These are phyloP conservation scores for Valencia hispanica DNA, from an alignment of 2,797 vertebrate species.

Conservation along the genomic window DNA sequence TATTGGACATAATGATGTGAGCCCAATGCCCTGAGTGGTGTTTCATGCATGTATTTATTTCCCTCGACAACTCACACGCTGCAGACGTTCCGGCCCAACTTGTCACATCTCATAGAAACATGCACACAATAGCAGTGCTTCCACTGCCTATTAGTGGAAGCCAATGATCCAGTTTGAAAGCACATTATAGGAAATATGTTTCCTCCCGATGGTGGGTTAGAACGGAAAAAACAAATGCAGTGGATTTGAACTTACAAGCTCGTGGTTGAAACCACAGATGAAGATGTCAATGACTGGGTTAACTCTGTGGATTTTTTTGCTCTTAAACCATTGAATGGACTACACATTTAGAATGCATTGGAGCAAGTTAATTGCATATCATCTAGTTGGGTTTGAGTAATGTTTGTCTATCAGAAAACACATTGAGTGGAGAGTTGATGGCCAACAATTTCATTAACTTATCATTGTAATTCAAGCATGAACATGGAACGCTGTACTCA, in stretches of 20 bases:
- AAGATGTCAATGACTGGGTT: too few species aligned
- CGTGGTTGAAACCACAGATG: background rate
- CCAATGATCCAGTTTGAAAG: conserved; percentile 34
- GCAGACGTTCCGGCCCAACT: conserved; percentile 6
- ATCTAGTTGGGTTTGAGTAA: too few species aligned
- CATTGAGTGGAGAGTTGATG: too few species aligned
- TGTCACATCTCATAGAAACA: conserved; percentile 21
- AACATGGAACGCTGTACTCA: too few species aligned
- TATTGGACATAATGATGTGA: conserved; percentile 43
- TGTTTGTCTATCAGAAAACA: too few species aligned
- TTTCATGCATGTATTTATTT: conserved; percentile 65
- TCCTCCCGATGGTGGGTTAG: conserved; percentile 6
- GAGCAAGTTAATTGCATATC: too few species aligned
- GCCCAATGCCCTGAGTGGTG: conserved; percentile 19
- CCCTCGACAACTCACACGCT: conserved; percentile 29
- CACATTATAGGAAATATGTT: conserved; percentile 32
- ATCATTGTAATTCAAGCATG: too few species aligned
- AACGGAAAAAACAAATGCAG: conserved; percentile 1
- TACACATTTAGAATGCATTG: too few species aligned
- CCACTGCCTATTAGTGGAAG: conserved; percentile 26
- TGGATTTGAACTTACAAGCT: background rate
- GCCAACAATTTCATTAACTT: too few species aligned
- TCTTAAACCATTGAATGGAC: too few species aligned
- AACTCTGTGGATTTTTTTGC: too few species aligned
- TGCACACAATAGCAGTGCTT: background rate